phyloP scores from a whole-genome alignment of 2,113 vertebrate species.

The Equus przewalskii region DNA sequence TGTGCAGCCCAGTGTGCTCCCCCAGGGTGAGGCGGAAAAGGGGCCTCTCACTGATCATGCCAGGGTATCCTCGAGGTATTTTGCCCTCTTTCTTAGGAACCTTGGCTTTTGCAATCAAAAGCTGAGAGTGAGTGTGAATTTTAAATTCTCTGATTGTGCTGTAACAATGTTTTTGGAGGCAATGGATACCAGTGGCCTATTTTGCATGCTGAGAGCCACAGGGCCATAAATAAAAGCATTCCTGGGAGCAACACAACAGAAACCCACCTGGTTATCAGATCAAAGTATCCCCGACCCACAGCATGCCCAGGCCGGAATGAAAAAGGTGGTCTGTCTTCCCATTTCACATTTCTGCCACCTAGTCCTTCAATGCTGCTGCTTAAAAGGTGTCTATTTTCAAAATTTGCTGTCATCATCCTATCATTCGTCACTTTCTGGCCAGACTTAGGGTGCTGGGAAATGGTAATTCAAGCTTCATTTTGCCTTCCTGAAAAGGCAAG shows the following conservation, averaged over 20 bases:
- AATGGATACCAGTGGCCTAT: neutral
- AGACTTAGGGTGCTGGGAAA: neutral
- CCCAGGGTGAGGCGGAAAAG: neutral
- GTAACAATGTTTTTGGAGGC: neutral
- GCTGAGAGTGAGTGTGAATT: neutral
- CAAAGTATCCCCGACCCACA: neutral
- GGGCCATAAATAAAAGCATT: slow-evolving; percentile 20
- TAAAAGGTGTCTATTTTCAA: neutral
- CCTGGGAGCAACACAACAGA: neutral
- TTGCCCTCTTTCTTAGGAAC: neutral
- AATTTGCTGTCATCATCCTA: neutral
- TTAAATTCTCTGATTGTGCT: neutral
- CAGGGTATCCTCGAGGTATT: neutral
- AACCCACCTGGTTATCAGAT: neutral
- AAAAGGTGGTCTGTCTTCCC: neutral
- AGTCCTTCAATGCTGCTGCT: slow-evolving; percentile 23
- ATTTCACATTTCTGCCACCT: neutral
- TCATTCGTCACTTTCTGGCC: neutral
- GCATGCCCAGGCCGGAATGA: neutral
- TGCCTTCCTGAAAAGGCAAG: slow-evolving; percentile 47
- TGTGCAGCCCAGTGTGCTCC: neutral
- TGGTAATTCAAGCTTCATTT: neutral
- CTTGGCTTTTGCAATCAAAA: neutral
- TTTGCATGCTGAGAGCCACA: neutral
- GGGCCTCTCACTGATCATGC: neutral